A percentile compares a stretch with the other conserved stretches of the same genome.
These are phyloP conservation scores for Lethrus apterus DNA, from an alignment of 1,140 invertebrate species.

Conservation along the genomic window DNA sequence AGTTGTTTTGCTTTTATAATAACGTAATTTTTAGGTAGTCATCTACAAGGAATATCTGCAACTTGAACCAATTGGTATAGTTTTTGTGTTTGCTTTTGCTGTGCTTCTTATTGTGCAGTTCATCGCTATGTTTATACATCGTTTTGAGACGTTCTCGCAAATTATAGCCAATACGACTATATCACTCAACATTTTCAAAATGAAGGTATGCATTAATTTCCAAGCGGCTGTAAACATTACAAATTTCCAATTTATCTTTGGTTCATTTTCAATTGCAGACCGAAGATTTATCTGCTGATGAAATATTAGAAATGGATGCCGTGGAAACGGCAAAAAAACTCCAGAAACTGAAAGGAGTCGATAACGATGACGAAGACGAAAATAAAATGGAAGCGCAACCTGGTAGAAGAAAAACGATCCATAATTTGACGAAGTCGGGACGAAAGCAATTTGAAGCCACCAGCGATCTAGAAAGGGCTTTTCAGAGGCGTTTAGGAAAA, in stretches of 20 bases:
- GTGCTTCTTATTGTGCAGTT: constrained; percentile 69
- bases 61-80: constrained; percentile 70
- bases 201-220: constrained; percentile 24
- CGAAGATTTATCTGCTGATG: constrained; percentile 45
- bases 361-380: constrained; percentile 41
- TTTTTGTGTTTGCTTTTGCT: constrained; percentile 69
- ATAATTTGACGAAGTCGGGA: too few relatives aligned
- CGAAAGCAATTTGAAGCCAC: too few relatives aligned
- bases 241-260: not conserved
- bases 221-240: not conserved
- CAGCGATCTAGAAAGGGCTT: too few relatives aligned
- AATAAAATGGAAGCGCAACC: constrained; percentile 25
- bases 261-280: constrained; percentile 20
- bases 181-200: constrained; percentile 34
- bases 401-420: constrained; percentile 25
- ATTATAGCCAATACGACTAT: constrained; percentile 70
- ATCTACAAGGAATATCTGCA: constrained; percentile 50
- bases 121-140: constrained; percentile 75
- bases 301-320: constrained; percentile 49
- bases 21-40: constrained; percentile 38
- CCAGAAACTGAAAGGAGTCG: constrained; percentile 44
- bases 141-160: constrained; percentile 77
- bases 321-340: constrained; percentile 54
- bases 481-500: too few relatives aligned
- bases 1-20: constrained; percentile 9